phyloP scores from a whole-genome alignment of 2,113 vertebrate species.

The Pelusios castaneus region DNA sequence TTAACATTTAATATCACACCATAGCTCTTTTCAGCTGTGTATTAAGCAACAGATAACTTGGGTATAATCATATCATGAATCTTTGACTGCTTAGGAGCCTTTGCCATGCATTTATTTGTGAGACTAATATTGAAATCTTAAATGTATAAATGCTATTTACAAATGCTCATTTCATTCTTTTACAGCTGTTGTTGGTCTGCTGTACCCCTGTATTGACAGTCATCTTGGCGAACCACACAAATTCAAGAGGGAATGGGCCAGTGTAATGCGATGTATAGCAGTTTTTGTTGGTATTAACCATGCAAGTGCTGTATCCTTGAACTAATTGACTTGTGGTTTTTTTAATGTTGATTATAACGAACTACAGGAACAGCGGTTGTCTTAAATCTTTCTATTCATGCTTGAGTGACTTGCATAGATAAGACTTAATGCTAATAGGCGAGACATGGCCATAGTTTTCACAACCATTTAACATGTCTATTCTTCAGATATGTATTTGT shows the following conservation, averaged over 20 bases:
- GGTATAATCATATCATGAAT: fast-evolving
- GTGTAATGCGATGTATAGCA: conserved; percentile 85
- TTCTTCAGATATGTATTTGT: background rate
- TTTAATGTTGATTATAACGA: background rate
- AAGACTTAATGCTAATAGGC: background rate
- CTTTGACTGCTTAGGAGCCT: background rate
- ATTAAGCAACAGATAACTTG: too few relatives aligned
- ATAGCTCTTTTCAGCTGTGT: too few relatives aligned
- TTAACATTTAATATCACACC: too few relatives aligned
- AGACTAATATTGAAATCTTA: background rate
- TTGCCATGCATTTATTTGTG: background rate
- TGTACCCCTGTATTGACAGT: conserved; percentile 87
- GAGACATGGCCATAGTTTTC: background rate
- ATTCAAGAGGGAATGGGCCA: conserved; percentile 87
- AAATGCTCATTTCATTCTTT: background rate
- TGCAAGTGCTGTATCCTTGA: conserved; percentile 86
- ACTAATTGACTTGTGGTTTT: fast-evolving
- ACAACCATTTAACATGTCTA: background rate
- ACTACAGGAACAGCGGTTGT: background rate
- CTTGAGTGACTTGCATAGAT: background rate
- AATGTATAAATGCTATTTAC: background rate
- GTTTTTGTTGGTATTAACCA: conserved; percentile 88
- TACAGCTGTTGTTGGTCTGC: conserved; percentile 83
- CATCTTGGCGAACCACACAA: conserved; percentile 87
- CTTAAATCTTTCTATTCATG: fast-evolving